Evolutionary conservation across 2,888 invertebrate species (phyloP).

Genomic region (Alcis repandata): DNA sequence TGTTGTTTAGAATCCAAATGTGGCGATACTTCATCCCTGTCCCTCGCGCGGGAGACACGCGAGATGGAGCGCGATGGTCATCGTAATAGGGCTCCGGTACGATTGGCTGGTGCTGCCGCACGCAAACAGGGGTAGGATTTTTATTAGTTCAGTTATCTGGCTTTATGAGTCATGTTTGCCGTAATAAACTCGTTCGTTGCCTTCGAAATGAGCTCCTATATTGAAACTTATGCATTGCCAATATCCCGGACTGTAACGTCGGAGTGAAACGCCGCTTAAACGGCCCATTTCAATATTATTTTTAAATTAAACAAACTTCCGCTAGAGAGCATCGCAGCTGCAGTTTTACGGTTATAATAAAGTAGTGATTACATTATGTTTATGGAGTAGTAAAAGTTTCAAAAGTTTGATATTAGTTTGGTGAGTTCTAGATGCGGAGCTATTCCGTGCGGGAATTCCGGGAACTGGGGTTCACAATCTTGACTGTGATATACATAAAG

Average conservation of each 20-base stretch:
- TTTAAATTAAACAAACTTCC: slow-evolving; percentile 42
- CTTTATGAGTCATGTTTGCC: slow-evolving; percentile 75
- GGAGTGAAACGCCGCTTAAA: slow-evolving; percentile 50
- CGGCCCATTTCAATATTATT: slow-evolving; percentile 52
- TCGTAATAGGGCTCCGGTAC: slow-evolving; percentile 60
- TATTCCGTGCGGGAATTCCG: background rate
- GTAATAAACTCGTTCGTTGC: slow-evolving; percentile 67
- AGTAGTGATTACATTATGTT: slow-evolving; percentile 23
- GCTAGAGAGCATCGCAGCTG: slow-evolving; percentile 32
- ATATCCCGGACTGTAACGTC: slow-evolving; percentile 52
- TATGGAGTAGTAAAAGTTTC: slow-evolving; percentile 28
- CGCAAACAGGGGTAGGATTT: slow-evolving; percentile 64
- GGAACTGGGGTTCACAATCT: slow-evolving; percentile 17
- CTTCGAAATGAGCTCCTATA: slow-evolving; percentile 59
- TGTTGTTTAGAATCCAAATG: slow-evolving; percentile 64
- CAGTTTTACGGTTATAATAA: slow-evolving; percentile 33
- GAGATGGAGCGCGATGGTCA: slow-evolving; percentile 59
- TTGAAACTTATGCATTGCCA: slow-evolving; percentile 65
- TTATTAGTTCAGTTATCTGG: slow-evolving; percentile 74
- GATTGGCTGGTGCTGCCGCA: slow-evolving; percentile 65
- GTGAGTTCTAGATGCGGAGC: slow-evolving; percentile 3
- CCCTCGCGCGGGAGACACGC: slow-evolving; percentile 29
- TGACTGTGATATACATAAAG: slow-evolving; percentile 53
- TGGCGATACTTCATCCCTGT: slow-evolving; percentile 53
- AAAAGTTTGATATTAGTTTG: slow-evolving; percentile 30